Conservation (phyloP, 2,888 invertebrate genomes). For the Ephialtes manifestator region DNA sequence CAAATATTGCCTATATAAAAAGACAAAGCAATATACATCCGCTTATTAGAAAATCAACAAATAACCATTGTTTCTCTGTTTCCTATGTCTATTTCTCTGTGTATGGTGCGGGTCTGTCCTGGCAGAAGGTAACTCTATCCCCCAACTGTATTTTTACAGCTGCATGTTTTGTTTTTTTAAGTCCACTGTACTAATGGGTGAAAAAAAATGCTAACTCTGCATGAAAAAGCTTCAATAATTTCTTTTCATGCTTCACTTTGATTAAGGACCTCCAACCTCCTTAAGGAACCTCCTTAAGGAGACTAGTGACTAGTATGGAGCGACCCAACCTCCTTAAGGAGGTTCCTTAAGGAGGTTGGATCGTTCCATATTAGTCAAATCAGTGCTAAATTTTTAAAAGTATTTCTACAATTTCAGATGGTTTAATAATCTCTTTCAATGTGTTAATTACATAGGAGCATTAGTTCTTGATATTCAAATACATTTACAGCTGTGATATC, state of each 20-base stretch:
- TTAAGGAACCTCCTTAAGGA: too few relatives aligned
- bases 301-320: too few relatives aligned
- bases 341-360: too few relatives aligned
- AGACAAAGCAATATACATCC: constrained; percentile 9
- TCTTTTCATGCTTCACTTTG: background rate
- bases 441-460: too few relatives aligned
- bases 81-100: constrained; percentile 84
- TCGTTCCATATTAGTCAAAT: too few relatives aligned
- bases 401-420: too few relatives aligned
- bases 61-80: constrained; percentile 83
- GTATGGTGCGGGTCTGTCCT: constrained; percentile 85
- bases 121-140: constrained; percentile 85
- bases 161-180: constrained; percentile 43
- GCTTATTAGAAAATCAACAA: constrained; percentile 67
- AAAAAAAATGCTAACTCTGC: constrained; percentile 6
- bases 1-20: constrained; percentile 2
- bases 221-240: background rate
- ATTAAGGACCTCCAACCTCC: too few relatives aligned
- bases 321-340: too few relatives aligned
- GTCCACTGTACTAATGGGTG: constrained; percentile 42
- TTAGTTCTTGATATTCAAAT: too few relatives aligned
- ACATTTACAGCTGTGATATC: too few relatives aligned
- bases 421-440: too few relatives aligned
- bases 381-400: too few relatives aligned
- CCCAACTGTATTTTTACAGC: constrained; percentile 73